These are phyloP conservation scores for Scomber scombrus DNA, from an alignment of 2,113 vertebrate genomes.

Conservation along the genomic window DNA sequence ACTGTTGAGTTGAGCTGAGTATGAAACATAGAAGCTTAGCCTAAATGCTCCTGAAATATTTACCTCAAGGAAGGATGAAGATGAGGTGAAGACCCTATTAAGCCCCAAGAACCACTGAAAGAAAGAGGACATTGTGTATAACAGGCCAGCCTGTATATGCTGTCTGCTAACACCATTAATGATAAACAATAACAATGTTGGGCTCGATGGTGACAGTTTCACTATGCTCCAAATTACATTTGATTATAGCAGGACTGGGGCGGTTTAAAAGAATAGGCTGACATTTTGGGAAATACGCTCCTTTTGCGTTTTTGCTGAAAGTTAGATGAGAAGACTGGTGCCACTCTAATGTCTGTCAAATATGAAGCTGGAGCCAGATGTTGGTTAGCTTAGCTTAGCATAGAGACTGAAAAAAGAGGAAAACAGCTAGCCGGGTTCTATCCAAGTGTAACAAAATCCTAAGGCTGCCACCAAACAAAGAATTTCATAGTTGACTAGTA, in stretches of 20 bases:
- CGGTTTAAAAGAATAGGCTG: neutral
- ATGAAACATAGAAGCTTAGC: constrained; percentile 35
- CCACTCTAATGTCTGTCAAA: neutral
- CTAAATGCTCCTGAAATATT: constrained; percentile 42
- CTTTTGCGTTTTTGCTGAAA: neutral
- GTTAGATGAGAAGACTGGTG: neutral
- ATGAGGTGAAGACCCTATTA: constrained; percentile 73
- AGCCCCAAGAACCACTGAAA: constrained; percentile 78
- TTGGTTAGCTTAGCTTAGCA: constrained; percentile 13
- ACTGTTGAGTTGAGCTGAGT: constrained; percentile 31
- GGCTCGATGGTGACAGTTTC: no score
- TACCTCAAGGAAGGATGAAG: constrained; percentile 84
- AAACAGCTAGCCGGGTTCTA: neutral
- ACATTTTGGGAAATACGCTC: neutral
- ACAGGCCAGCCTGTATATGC: constrained; percentile 21
- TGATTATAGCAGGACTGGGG: neutral
- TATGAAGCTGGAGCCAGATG: neutral
- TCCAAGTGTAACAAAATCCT: no score
- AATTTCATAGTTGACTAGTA: no score
- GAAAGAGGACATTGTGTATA: constrained; percentile 47
- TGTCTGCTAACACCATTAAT: neutral
- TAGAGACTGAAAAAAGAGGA: neutral
- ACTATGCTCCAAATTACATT: neutral
- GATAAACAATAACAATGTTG: neutral
- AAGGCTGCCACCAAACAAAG: no score